These are phyloP conservation scores for Acanthis flammea DNA, from an alignment of 2,797 vertebrate genomes.

Conservation along the genomic window DNA sequence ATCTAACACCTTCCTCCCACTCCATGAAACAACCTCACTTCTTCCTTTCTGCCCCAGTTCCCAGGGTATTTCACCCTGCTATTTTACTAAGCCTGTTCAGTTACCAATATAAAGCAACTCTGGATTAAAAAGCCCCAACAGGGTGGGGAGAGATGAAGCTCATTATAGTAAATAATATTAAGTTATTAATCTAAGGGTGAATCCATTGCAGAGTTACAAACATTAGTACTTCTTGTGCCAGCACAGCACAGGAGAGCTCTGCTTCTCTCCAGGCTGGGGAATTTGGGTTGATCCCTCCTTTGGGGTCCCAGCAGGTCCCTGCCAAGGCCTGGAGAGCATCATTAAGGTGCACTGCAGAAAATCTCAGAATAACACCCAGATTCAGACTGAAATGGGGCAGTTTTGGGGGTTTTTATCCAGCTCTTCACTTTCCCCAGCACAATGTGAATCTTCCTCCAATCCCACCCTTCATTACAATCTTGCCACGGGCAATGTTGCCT, in stretches of 20 bases:
- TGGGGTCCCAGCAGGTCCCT: not conserved
- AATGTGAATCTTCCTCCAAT: not conserved
- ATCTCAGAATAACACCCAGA: not conserved
- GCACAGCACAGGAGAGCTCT: not conserved
- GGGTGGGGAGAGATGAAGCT: not conserved
- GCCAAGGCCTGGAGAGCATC: not conserved
- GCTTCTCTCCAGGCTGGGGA: not conserved
- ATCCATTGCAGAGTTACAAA: not conserved
- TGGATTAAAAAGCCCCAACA: not conserved
- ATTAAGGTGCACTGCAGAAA: not conserved
- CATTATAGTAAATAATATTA: not conserved
- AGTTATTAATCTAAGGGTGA: not conserved
- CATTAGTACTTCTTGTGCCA: not conserved
- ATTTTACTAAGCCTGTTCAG: not conserved
- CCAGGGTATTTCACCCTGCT: not conserved
- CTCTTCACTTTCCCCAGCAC: not conserved
- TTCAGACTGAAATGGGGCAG: not conserved
- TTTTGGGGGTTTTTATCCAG: not conserved
- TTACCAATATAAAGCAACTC: not conserved
- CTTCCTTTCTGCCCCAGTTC: not conserved
- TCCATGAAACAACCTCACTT: not conserved
- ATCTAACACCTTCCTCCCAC: not conserved
- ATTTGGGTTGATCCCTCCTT: not conserved
- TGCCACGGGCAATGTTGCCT: not conserved
- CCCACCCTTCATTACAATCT: not conserved